A percentile compares a stretch with the other conserved stretches of the same genome.
Conservation (phyloP, 30 jellyfish, hydroid and myxozoan genomes). For the Turritopsis dohrnii region DNA sequence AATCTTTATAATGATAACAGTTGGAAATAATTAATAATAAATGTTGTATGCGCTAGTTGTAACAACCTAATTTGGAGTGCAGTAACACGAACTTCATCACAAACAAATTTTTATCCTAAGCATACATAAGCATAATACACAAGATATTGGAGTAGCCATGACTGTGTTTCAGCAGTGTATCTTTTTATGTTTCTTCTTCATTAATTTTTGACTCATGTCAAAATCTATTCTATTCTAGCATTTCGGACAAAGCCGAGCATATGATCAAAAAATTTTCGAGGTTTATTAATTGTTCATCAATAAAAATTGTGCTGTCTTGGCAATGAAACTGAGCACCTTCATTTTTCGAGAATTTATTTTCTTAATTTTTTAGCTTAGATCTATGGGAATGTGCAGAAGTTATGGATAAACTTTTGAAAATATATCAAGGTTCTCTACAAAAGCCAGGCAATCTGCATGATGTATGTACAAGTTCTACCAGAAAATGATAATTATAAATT, state of each 20-base stretch:
- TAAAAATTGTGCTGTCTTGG: neutral
- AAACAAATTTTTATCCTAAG: neutral
- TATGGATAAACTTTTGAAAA: slow-evolving; percentile 40
- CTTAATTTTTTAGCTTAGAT: slow-evolving; percentile 26
- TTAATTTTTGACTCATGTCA: neutral
- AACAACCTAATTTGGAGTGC: too few species aligned
- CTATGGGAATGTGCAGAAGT: slow-evolving; percentile 64
- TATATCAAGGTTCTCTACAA: slow-evolving; percentile 74
- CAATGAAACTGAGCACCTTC: neutral
- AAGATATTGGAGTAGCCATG: neutral
- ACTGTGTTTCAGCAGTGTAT: too few species aligned
- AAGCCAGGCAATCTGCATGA: slow-evolving; percentile 54
- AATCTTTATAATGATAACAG: neutral
- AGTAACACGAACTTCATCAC: too few species aligned
- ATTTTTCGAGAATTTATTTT: neutral
- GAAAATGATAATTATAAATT: neutral
- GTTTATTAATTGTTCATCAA: neutral
- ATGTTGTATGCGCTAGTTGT: too few species aligned
- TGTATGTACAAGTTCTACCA: neutral
- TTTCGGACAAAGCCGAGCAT: slow-evolving; percentile 81
- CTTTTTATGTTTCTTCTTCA: neutral
- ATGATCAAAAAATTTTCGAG: slow-evolving; percentile 25
- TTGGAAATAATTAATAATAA: too few species aligned
- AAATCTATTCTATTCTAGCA: slow-evolving; percentile 29
- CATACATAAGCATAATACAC: neutral